phyloP scores from a whole-genome alignment of 2,113 vertebrate genomes.

The Perca flavescens region DNA sequence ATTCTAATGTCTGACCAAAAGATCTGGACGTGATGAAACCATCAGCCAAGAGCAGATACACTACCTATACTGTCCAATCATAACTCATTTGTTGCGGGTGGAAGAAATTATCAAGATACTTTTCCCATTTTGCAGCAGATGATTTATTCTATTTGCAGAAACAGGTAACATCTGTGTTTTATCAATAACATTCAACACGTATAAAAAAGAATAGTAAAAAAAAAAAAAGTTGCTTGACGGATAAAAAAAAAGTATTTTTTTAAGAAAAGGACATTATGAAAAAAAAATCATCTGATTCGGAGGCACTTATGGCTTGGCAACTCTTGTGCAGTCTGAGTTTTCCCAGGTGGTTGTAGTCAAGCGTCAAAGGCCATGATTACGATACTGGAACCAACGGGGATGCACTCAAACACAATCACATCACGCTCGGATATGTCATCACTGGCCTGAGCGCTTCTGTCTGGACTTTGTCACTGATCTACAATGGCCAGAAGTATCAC shows the following conservation, averaged over 20 bases:
- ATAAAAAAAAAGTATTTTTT: conserved; percentile 65
- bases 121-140: conserved; percentile 70
- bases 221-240: conserved; percentile 66
- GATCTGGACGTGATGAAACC: conserved; percentile 48
- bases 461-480: conserved; percentile 57
- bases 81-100: conserved; percentile 48
- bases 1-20: conserved; percentile 33
- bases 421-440: conserved; percentile 60
- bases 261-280: conserved; percentile 67
- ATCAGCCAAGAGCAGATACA: conserved; percentile 33
- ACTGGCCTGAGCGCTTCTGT: conserved; percentile 30
- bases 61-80: conserved; percentile 42
- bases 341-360: conserved; percentile 80
- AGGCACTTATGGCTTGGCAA: conserved; percentile 77
- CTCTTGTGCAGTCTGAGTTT: conserved; percentile 67
- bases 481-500: conserved; percentile 46
- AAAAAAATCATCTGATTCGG: conserved; percentile 53
- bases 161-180: conserved; percentile 84
- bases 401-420: conserved; percentile 68
- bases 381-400: conserved; percentile 48
- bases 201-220: conserved; percentile 74
- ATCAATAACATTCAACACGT: conserved; percentile 81
- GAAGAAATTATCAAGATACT: conserved; percentile 72
- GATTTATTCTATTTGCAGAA: conserved; percentile 82
- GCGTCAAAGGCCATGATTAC: conserved; percentile 71